Evolutionary conservation across 1,140 invertebrate species (phyloP).

Genomic region (Trigoniulus corallinus): DNA sequence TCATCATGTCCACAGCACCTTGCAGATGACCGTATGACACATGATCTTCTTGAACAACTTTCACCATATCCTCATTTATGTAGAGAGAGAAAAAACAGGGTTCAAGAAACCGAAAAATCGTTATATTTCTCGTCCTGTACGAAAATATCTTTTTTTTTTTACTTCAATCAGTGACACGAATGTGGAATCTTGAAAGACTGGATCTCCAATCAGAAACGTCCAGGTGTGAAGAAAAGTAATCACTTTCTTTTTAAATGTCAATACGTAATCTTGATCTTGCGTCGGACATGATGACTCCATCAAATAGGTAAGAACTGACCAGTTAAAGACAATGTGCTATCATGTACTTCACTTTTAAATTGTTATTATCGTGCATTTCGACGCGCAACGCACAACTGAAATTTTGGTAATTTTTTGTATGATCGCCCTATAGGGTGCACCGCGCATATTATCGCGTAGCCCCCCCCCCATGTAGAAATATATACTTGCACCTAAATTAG

Average conservation of each 20-base stretch:
- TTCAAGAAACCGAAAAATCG: too few relatives aligned
- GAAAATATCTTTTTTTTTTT: slow-evolving; percentile 9
- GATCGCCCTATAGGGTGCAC: too few relatives aligned
- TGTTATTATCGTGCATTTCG: too few relatives aligned
- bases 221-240: slow-evolving; percentile 63
- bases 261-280: slow-evolving; percentile 50
- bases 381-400: too few relatives aligned
- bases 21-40: not conserved
- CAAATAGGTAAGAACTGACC: slow-evolving; percentile 32
- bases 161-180: slow-evolving; percentile 49
- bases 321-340: too few relatives aligned
- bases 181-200: slow-evolving; percentile 48
- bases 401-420: too few relatives aligned
- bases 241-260: slow-evolving; percentile 54
- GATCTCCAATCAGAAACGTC: slow-evolving; percentile 49
- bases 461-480: too few relatives aligned
- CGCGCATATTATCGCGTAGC: too few relatives aligned
- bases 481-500: too few relatives aligned
- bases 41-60: not conserved
- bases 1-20: not conserved
- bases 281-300: slow-evolving; percentile 33
- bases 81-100: too few relatives aligned
- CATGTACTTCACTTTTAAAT: too few relatives aligned
- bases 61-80: not conserved
- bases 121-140: too few relatives aligned